Conservation (phyloP, 2,113 vertebrate genomes). For the Coturnix japonica region DNA sequence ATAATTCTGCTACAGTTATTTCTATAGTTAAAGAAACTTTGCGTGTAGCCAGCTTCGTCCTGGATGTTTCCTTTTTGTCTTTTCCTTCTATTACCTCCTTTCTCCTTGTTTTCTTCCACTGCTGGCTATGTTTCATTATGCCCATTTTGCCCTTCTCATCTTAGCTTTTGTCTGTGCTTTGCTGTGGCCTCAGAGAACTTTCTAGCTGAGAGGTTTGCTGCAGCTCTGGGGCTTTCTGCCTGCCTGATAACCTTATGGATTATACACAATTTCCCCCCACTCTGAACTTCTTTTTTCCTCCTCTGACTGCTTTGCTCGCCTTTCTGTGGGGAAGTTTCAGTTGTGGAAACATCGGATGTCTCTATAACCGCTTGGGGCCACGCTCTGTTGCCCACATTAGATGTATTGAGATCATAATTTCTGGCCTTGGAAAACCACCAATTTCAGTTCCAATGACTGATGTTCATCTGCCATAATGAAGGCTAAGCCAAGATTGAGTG, state of each 20-base stretch:
- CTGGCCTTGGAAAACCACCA: slow-evolving; percentile 7
- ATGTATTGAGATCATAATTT: slow-evolving; percentile 26
- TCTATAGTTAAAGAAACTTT: background rate
- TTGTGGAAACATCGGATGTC: background rate
- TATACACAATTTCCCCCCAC: background rate
- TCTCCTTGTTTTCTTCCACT: background rate
- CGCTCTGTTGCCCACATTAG: background rate
- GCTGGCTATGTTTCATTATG: background rate
- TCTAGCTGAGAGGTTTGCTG: background rate
- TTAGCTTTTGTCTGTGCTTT: background rate
- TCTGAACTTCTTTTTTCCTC: background rate
- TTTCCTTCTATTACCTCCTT: background rate
- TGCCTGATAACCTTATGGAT: background rate
- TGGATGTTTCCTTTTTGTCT: background rate
- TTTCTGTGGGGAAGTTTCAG: background rate
- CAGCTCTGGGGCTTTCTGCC: background rate
- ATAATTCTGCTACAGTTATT: background rate
- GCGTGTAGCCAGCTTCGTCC: background rate
- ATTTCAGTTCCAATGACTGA: slow-evolving; percentile 22
- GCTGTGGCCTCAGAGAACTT: background rate
- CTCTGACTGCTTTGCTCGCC: background rate
- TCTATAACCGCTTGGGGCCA: background rate
- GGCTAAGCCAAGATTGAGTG: background rate
- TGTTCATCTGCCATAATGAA: slow-evolving; percentile 2
- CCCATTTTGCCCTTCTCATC: background rate